Conservation (phyloP, 2,113 vertebrate genomes). For the Psilopsiagon aurifrons region DNA sequence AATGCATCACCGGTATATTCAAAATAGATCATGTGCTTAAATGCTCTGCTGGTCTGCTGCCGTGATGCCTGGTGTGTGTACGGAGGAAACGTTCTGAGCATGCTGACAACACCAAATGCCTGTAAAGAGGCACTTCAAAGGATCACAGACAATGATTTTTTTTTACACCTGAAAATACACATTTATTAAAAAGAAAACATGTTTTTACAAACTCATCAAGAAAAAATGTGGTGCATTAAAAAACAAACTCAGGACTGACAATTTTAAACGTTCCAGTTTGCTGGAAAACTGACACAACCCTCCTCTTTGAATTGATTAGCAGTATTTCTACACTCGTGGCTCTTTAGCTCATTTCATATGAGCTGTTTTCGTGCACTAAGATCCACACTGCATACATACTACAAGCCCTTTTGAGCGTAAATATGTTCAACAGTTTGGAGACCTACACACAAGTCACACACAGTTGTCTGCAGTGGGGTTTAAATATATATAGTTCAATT, state of each 20-base stretch:
- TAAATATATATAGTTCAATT: accelerated
- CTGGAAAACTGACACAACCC: not conserved
- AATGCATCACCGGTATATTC: not conserved
- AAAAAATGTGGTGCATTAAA: not conserved
- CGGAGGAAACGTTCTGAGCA: not conserved
- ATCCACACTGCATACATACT: not conserved
- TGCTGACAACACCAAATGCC: not conserved
- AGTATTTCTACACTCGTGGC: not conserved
- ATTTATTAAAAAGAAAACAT: not conserved
- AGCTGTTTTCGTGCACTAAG: accelerated
- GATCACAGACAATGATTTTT: not conserved
- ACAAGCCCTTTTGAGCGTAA: not conserved
- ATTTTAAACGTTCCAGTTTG: not conserved
- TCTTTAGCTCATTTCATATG: not conserved
- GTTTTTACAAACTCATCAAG: not conserved
- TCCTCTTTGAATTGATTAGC: not conserved
- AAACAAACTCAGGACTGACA: not conserved
- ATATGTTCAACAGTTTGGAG: not conserved
- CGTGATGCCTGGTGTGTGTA: accelerated
- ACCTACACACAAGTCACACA: accelerated
- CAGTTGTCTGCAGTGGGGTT: accelerated
- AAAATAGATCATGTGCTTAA: not conserved
- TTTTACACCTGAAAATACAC: not conserved
- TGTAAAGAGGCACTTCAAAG: not conserved
- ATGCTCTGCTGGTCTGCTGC: not conserved